Base-by-base conservation (phyloP, 2,797 vertebrate genomes). In the Margarornis squamiger region DNA sequence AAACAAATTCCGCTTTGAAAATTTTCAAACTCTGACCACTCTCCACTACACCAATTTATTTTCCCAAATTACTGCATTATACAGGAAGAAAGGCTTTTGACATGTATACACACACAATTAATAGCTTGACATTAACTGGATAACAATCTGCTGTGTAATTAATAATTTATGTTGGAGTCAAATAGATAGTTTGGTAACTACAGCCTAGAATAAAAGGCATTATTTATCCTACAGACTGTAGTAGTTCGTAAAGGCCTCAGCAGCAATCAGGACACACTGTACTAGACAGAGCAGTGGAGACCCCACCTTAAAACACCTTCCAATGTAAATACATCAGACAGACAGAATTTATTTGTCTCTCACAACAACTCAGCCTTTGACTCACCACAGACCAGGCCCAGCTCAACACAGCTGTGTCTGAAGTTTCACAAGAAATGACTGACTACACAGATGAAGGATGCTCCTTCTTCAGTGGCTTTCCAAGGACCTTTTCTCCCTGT, bases 291-390 rank as follows among this genome's bases (percentile, higher is more conserved):
- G 34, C 45, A 93, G 26, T 2, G 2, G 24, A 93, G 68, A 89
- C 61, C 49, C 78, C 24, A 14, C 78, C 91, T 73, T 78, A 57
- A 95, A 91, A 32, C 73, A 90, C 76, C 41, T 93, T 86, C 49
- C 51, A 86, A n/a, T 62, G 72, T 83, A 86, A 92, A 93, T 88
- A 94, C 59, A 83, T 30, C 62, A 74, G 45, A 81, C 65, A 94
- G 83, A 89, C 29, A 88, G 71, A 75, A 92, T 91, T 80, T 77
- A 86, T 90, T 91, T 88, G 34, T 72, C 77, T 88, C 80, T 77
- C 72, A 59, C 1, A 27, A 27, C 61, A 92, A 72, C 73, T 86
- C 79, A 59, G 87, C 76, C 61, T 45, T 92, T 79, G 45, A 70
- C 72, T 89, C 61, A 74, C 36, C 63, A 66, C 55, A 62, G 80